These are phyloP conservation scores for Peucedramus taeniatus DNA, from an alignment of 2,113 vertebrate species.

Conservation along the genomic window DNA sequence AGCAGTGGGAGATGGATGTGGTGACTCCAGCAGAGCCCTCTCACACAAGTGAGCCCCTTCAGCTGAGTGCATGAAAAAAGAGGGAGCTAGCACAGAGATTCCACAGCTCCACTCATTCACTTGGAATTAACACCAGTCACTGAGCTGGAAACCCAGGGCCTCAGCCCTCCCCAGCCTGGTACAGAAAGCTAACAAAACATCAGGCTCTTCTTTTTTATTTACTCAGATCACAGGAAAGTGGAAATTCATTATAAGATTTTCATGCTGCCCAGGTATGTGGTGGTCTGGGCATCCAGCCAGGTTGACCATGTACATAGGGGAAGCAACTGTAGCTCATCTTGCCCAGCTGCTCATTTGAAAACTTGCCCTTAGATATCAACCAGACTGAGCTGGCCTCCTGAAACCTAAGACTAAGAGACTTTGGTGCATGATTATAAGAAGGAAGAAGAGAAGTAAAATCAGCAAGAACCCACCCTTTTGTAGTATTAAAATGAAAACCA, in stretches of 20 bases:
- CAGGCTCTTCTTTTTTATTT: conserved; percentile 3
- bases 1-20: neutral
- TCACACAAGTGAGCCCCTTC: neutral
- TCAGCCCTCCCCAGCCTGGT: neutral
- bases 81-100: neutral
- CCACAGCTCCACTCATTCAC: neutral
- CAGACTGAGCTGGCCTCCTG: neutral
- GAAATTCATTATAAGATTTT: conserved; percentile 6
- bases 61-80: neutral
- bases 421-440: neutral
- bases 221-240: neutral
- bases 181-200: neutral
- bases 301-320: neutral
- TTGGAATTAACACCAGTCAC: conserved; percentile 1
- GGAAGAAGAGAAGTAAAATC: neutral
- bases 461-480: conserved; percentile 7
- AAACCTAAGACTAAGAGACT: neutral
- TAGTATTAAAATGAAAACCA: conserved; percentile 10
- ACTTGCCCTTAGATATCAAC: conserved; percentile 7
- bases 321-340: neutral
- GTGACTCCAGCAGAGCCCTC: neutral
- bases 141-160: neutral
- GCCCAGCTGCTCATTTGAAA: neutral
- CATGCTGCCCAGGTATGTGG: neutral
- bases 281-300: conserved; percentile 25